Conservation (phyloP, 2,113 vertebrate genomes). For the Sialia sialis region DNA sequence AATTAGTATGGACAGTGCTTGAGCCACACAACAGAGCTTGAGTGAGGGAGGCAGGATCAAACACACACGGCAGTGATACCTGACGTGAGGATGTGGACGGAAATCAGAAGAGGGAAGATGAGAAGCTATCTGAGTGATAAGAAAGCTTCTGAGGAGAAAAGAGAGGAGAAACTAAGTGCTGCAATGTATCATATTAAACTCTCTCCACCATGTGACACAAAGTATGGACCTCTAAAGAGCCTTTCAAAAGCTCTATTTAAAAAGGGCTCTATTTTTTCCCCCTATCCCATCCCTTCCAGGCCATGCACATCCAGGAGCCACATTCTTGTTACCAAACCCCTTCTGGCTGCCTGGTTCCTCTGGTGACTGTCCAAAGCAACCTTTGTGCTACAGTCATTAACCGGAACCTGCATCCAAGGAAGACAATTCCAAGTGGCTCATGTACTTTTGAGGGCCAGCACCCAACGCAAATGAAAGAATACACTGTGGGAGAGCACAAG, state of each 20-base stretch:
- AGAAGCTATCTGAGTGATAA: conserved; percentile 96
- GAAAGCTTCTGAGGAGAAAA: conserved; percentile 87
- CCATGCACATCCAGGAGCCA: not conserved
- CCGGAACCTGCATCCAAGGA: not conserved
- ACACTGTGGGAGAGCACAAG: not conserved
- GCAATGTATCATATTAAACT: not conserved
- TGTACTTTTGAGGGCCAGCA: not conserved
- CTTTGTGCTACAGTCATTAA: not conserved
- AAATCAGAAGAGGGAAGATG: conserved; percentile 98
- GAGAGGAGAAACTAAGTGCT: conserved; percentile 60
- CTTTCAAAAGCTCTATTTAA: not conserved
- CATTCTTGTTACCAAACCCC: not conserved
- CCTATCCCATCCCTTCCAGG: not conserved
- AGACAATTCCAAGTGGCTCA: not conserved
- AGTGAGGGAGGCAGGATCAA: conserved; percentile 27
- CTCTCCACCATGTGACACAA: not conserved
- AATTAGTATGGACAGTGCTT: conserved; percentile 15
- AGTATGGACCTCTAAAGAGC: not conserved
- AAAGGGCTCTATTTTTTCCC: not conserved
- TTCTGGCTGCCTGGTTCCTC: not conserved
- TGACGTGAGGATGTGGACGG: conserved; percentile 74
- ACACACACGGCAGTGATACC: conserved; percentile 78
- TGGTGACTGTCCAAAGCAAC: not conserved
- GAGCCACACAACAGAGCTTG: conserved; percentile 18
- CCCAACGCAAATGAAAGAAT: not conserved